phyloP scores from a whole-genome alignment of 2,888 invertebrate genomes.

The Alviniconcha strummeri region DNA sequence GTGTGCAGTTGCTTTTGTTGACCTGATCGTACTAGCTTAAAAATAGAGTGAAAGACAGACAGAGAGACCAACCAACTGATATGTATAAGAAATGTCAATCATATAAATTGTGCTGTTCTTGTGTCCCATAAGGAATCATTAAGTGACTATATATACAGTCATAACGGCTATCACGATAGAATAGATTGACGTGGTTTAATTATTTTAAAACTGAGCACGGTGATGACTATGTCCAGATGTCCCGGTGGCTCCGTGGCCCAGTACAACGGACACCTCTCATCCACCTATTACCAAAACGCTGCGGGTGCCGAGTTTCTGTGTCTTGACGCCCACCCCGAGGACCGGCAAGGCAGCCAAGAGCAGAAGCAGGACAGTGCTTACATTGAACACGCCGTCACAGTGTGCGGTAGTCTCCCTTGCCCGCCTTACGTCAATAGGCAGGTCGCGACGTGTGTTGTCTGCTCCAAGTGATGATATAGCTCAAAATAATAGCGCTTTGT shows the following conservation, averaged over 20 bases:
- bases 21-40: too few relatives aligned
- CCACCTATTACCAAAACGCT: not conserved
- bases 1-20: too few relatives aligned
- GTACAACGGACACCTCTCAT: slow-evolving; percentile 9
- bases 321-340: not conserved
- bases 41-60: too few relatives aligned
- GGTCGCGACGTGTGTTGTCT: slow-evolving; percentile 1
- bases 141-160: not conserved
- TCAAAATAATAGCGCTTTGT: too few relatives aligned
- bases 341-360: not conserved
- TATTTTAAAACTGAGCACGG: too few relatives aligned
- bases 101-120: not conserved
- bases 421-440: slow-evolving; percentile 10
- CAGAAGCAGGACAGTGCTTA: not conserved
- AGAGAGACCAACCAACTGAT: too few relatives aligned
- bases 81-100: too few relatives aligned
- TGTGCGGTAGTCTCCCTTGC: slow-evolving; percentile 15
- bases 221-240: not conserved
- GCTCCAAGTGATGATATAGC: not conserved
- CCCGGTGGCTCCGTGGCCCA: not conserved
- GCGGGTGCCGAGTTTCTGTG: not conserved
- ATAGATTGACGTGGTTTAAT: too few relatives aligned
- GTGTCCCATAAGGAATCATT: not conserved
- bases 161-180: not conserved
- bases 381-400: not conserved